phyloP scores from a whole-genome alignment of 2,888 invertebrate species.

The Dione juno region DNA sequence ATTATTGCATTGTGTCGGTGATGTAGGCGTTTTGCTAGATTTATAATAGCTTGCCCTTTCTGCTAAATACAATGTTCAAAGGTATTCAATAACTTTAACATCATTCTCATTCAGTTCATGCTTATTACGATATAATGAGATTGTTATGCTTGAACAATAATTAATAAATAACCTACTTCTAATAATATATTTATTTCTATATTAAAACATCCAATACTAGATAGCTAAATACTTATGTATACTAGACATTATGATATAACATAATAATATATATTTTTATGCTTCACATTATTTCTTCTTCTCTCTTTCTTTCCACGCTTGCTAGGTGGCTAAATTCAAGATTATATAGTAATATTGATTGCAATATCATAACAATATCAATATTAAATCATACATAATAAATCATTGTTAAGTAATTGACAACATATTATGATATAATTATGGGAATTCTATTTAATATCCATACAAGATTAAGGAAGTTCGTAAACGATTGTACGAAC shows the following conservation, averaged over 20 bases:
- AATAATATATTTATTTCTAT: no score
- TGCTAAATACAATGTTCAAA: slow-evolving; percentile 59
- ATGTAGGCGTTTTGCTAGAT: slow-evolving; percentile 75
- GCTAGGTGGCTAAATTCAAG: no score
- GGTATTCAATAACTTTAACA: slow-evolving; percentile 50
- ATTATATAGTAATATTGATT: background rate
- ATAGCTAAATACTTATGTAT: no score
- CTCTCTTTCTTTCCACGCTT: no score
- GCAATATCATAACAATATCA: background rate
- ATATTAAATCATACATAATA: background rate
- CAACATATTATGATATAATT: background rate
- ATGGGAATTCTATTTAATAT: background rate
- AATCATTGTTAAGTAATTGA: background rate
- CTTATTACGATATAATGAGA: slow-evolving; percentile 19
- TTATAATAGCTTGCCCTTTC: slow-evolving; percentile 67
- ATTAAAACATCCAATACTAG: no score
- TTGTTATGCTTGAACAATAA: background rate
- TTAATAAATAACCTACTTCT: background rate
- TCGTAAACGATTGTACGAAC: slow-evolving; percentile 23
- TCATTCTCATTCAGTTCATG: slow-evolving; percentile 31
- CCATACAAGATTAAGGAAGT: slow-evolving; percentile 18
- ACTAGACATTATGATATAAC: no score
- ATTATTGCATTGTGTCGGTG: slow-evolving; percentile 71
- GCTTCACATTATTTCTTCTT: no score
- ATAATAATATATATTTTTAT: no score